These are phyloP conservation scores for Saccostrea echinata DNA, from an alignment of 1,140 invertebrate genomes.

Conservation along the genomic window DNA sequence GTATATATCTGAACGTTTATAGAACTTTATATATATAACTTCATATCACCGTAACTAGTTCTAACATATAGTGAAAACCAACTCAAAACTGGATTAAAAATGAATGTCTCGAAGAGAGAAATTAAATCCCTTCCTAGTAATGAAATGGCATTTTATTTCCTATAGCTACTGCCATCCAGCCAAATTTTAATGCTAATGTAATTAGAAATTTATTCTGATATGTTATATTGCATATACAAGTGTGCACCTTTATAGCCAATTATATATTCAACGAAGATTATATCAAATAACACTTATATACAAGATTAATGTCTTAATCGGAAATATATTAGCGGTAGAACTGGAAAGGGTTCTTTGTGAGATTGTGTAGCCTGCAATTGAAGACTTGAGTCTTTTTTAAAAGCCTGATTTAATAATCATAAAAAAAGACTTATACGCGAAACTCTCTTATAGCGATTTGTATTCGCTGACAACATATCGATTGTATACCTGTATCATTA, in stretches of 20 bases:
- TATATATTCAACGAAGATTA: neutral
- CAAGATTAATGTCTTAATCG: slow-evolving; percentile 35
- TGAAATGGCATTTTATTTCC: slow-evolving; percentile 23
- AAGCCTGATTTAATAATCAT: neutral
- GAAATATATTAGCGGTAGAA: neutral
- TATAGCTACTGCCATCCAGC: neutral
- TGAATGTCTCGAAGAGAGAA: neutral
- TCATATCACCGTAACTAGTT: neutral
- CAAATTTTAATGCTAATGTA: slow-evolving; percentile 25
- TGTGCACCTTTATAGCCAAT: neutral
- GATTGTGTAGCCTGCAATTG: neutral
- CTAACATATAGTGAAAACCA: neutral
- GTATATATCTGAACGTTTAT: neutral
- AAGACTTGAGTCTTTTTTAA: neutral
- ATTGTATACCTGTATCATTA: neutral
- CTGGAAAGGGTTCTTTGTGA: neutral
- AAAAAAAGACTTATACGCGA: neutral
- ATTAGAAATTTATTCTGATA: slow-evolving; percentile 30
- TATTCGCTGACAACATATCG: neutral
- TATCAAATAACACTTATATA: neutral
- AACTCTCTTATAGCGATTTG: neutral
- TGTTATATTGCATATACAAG: neutral
- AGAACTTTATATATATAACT: neutral
- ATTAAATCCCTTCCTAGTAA: neutral
- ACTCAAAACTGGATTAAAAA: slow-evolving; percentile 24